Evolutionary conservation across 2,888 invertebrate species (phyloP).

Genomic region (Melanchra persicariae): DNA sequence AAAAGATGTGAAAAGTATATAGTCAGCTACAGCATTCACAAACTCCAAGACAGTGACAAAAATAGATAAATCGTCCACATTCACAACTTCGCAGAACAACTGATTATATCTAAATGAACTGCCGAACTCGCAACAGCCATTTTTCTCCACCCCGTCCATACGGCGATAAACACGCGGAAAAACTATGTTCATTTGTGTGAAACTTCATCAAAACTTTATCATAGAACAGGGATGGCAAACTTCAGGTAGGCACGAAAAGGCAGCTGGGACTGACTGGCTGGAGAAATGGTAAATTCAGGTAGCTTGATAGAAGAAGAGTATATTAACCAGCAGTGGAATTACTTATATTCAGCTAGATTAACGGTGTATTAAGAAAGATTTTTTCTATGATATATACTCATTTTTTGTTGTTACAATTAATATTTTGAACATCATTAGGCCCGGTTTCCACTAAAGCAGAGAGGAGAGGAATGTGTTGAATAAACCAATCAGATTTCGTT

Average conservation of each 20-base stretch:
- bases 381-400: too few species aligned
- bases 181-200: constrained; percentile 57
- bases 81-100: constrained; percentile 34
- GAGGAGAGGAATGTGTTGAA: too few species aligned
- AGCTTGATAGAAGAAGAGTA: too few species aligned
- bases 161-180: constrained; percentile 42
- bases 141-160: constrained; percentile 41
- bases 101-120: constrained; percentile 46
- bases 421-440: too few species aligned
- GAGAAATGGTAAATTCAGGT: not conserved
- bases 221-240: constrained; percentile 34
- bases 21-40: too few species aligned
- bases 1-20: too few species aligned
- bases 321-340: too few species aligned
- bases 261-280: not conserved
- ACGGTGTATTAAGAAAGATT: too few species aligned
- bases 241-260: not conserved
- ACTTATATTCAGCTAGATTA: too few species aligned
- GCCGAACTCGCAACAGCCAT: constrained; percentile 34
- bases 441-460: too few species aligned
- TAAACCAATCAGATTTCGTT: too few species aligned
- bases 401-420: too few species aligned
- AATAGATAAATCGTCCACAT: constrained; percentile 27
- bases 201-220: constrained; percentile 67
- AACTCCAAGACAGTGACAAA: constrained; percentile 6